Conservation (phyloP, 2,113 vertebrate genomes). For the Perccottus glenii region DNA sequence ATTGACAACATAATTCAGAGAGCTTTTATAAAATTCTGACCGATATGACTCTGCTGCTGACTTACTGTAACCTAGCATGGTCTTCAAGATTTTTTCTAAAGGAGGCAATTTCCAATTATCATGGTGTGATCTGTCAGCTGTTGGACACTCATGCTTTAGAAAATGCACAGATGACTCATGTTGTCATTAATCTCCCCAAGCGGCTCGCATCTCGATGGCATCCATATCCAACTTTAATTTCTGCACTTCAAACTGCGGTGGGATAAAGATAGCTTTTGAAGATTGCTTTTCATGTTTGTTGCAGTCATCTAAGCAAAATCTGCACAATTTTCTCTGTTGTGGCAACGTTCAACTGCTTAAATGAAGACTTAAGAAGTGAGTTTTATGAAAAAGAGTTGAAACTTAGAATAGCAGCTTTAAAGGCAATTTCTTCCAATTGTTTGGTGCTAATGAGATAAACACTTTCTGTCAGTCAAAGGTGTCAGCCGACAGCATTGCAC, state of each 20-base stretch:
- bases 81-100: slow-evolving; percentile 61
- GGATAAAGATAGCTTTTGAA: slow-evolving; percentile 71
- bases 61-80: slow-evolving; percentile 28
- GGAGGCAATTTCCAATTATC: slow-evolving; percentile 72
- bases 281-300: slow-evolving; percentile 64
- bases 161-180: slow-evolving; percentile 49
- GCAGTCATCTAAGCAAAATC: slow-evolving; percentile 49
- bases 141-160: slow-evolving; percentile 39
- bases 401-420: slow-evolving; percentile 33
- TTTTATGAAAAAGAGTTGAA: slow-evolving; percentile 30
- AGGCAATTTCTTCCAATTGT: slow-evolving; percentile 61
- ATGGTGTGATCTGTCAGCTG: slow-evolving; percentile 60
- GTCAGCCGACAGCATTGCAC: slow-evolving; percentile 17
- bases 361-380: slow-evolving; percentile 4
- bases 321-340: slow-evolving; percentile 39
- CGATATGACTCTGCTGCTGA: slow-evolving; percentile 16
- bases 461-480: slow-evolving; percentile 49
- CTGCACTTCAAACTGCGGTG: slow-evolving; percentile 54
- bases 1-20: slow-evolving; percentile 47
- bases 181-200: slow-evolving; percentile 68
- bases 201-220: slow-evolving; percentile 59
- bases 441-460: slow-evolving; percentile 53
- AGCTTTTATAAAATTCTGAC: slow-evolving; percentile 24
- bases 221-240: slow-evolving; percentile 71
- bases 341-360: slow-evolving; percentile 18